Evolutionary conservation across 2,888 invertebrate species (phyloP).

Genomic region (Salpingus planirostris): DNA sequence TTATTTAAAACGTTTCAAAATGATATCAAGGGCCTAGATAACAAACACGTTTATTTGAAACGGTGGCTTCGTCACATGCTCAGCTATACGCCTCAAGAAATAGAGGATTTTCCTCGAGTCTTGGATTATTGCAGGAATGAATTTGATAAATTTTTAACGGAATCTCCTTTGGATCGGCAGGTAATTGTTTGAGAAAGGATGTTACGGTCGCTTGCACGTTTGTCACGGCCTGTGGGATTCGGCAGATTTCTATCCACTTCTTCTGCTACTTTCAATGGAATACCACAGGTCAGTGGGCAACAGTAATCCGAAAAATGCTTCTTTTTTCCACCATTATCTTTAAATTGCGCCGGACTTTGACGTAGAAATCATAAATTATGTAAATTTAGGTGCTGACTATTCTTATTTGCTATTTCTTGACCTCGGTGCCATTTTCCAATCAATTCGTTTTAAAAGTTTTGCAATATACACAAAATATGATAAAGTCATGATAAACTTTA

Average conservation of each 20-base stretch:
- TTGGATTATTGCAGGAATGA: too few species aligned
- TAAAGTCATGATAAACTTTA: slow-evolving; percentile 10
- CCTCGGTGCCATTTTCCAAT: too few species aligned
- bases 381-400: too few species aligned
- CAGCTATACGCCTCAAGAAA: slow-evolving; percentile 49
- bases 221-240: slow-evolving; percentile 34
- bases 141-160: slow-evolving; percentile 42
- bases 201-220: slow-evolving; percentile 27
- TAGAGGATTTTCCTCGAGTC: slow-evolving; percentile 40
- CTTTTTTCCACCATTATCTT: too few species aligned
- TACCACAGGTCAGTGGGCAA: slow-evolving; percentile 42
- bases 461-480: too few species aligned
- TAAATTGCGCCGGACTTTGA: too few species aligned
- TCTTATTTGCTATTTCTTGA: too few species aligned
- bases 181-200: slow-evolving; percentile 21
- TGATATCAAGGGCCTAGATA: slow-evolving; percentile 31
- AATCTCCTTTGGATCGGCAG: slow-evolving; percentile 30
- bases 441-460: too few species aligned
- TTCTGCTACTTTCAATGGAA: slow-evolving; percentile 24
- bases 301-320: too few species aligned
- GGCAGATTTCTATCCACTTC: slow-evolving; percentile 24
- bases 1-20: slow-evolving; percentile 33
- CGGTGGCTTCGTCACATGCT: slow-evolving; percentile 55
- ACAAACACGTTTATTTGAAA: slow-evolving; percentile 44
- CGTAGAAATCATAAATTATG: too few species aligned